Base-by-base conservation (phyloP, 2,888 invertebrate species). In the Amphipoea lucens region DNA sequence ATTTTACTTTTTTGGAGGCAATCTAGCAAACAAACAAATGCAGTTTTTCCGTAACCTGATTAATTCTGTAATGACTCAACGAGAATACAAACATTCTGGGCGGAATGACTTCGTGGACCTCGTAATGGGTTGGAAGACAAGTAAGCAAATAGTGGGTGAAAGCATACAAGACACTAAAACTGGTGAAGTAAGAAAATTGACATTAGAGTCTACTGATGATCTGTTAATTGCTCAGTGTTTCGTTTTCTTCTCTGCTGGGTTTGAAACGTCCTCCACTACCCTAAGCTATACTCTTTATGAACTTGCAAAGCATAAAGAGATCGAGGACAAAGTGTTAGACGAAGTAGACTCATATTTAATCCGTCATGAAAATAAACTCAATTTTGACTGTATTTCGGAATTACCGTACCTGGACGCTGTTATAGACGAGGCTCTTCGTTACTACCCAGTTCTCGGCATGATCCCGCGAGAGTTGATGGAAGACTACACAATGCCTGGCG, bases 401-500 rank as follows among this genome's bases (percentile, higher is more conserved):
- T 75, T 92, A 36, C 91, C 93, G 0, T 94, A 90, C 69, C 68
- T 93, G 7, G 90, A 90, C 45, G 45, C 45, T 23, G 92, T 92
- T 68, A 75, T 92, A 11, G 83, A 91, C 3, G 94, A 94, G 78
- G 67, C 92, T 0, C 74, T 94, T 2, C 90, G 94, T 0, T 60
- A 92, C 4, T 92, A 94, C 65, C 93, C 94, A 45, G 89, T 92
- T 5, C 79, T 93, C 0, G 90, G 90, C 0, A 81, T 90, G 5
- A 71, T 93, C 1, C 89, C 91, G 0, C 83, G 94, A 1, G 92
- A 93, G 48, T 87, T 92, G 5, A 87, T 91, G 65, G 92, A 92
- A n/a, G 89, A 92, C 54, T 94, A 93, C 65, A 91, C 86, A 0
- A 76, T 94, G 36, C 91, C 93, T 1, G 86, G 88, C 0, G 93